Evolutionary conservation across 2,113 vertebrate species (phyloP).

Genomic region (Pluvianellus socialis): DNA sequence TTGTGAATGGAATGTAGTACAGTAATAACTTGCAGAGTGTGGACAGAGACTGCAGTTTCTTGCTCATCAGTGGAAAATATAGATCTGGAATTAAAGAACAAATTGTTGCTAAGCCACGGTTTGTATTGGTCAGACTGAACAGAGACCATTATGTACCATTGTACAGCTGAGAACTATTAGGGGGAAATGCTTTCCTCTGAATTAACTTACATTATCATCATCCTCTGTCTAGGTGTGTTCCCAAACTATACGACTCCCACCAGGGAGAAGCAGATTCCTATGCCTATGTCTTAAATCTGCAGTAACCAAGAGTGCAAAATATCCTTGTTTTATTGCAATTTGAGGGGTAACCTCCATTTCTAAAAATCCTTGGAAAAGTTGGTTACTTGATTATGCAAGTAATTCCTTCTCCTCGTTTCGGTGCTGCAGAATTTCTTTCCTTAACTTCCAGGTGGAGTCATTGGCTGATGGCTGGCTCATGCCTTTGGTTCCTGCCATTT

Average conservation of each 20-base stretch:
- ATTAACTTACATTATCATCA: neutral
- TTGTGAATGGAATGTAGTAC: neutral
- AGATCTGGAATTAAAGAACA: neutral
- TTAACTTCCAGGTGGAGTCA: neutral
- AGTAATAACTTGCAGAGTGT: neutral
- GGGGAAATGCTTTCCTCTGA: neutral
- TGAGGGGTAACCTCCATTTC: neutral
- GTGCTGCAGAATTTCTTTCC: neutral
- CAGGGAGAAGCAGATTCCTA: neutral
- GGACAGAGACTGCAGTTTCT: neutral
- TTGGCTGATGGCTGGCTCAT: neutral
- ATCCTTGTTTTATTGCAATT: neutral
- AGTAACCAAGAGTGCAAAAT: neutral
- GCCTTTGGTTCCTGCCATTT: neutral
- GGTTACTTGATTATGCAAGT: neutral
- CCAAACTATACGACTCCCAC: neutral
- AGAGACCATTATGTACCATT: neutral
- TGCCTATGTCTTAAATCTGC: neutral
- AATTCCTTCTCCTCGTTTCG: neutral
- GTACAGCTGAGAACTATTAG: neutral
- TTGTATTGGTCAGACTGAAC: neutral
- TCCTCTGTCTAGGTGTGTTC: neutral
- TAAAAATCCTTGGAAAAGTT: neutral
- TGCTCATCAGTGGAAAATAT: neutral
- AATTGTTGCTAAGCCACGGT: neutral